Conservation (phyloP, 2,888 invertebrate species). For the Agelastica alni region DNA sequence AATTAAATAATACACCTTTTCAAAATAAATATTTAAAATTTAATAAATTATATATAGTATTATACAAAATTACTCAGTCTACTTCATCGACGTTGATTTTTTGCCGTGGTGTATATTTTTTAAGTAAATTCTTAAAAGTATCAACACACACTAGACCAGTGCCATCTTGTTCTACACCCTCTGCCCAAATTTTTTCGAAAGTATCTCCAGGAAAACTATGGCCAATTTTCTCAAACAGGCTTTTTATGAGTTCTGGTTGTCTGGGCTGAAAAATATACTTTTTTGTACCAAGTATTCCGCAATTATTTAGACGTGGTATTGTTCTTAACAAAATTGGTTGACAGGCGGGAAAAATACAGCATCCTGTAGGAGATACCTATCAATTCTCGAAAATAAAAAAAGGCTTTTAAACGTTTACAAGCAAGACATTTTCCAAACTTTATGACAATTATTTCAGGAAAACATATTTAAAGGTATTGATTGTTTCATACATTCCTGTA, state of each 20-base stretch:
- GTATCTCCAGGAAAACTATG: conserved; percentile 58
- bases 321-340: no score
- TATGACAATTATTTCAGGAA: no score
- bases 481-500: no score
- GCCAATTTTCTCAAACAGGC: conserved; percentile 61
- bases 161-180: conserved; percentile 59
- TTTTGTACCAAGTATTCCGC: no score
- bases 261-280: conserved; percentile 49
- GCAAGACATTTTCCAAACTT: not conserved
- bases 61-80: no score
- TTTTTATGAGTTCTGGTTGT: conserved; percentile 50
- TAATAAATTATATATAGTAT: no score
- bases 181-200: conserved; percentile 60
- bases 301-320: no score
- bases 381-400: no score
- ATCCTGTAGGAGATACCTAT: no score
- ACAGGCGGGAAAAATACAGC: no score
- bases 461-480: no score
- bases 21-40: conserved; percentile 5
- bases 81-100: conserved; percentile 40
- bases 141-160: conserved; percentile 62
- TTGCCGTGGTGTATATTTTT: conserved; percentile 38
- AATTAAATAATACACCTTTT: conserved; percentile 15
- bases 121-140: conserved; percentile 56
- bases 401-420: no score